Conservation (phyloP, 2,113 vertebrate species). For the Propithecus coquereli region DNA sequence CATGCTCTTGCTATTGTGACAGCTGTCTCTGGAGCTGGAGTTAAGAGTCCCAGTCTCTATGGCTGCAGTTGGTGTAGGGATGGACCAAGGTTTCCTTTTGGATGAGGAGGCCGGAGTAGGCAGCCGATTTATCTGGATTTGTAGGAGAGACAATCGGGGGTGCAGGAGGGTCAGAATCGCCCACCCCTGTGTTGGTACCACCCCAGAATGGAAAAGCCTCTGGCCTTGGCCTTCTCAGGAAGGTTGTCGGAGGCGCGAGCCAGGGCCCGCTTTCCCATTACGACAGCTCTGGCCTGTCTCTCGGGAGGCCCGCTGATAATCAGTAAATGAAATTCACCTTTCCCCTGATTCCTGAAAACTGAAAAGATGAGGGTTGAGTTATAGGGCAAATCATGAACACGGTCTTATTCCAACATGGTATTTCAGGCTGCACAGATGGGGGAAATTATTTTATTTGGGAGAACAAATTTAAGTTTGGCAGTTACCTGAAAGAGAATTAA, state of each 20-base stretch:
- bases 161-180: background rate
- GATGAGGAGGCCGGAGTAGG: background rate
- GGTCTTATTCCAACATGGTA: background rate
- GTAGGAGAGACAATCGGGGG: no score
- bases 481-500: slow-evolving; percentile 64
- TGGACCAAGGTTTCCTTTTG: background rate
- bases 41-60: background rate
- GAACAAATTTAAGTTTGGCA: slow-evolving; percentile 49
- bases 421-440: background rate
- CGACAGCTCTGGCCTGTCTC: background rate
- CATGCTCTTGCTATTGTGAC: background rate
- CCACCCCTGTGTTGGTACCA: accelerated
- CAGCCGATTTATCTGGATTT: background rate
- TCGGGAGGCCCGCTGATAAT: slow-evolving; percentile 24
- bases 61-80: accelerated
- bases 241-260: accelerated
- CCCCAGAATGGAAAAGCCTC: background rate
- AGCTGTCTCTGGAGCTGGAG: accelerated
- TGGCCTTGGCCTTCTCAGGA: background rate
- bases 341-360: background rate
- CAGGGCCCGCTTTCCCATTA: background rate
- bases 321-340: slow-evolving; percentile 56
- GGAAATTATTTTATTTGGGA: slow-evolving; percentile 9
- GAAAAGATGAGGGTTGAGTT: background rate
- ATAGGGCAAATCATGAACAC: background rate